Conservation (phyloP, 1,140 invertebrate genomes). For the Elymnias hypermnestra region DNA sequence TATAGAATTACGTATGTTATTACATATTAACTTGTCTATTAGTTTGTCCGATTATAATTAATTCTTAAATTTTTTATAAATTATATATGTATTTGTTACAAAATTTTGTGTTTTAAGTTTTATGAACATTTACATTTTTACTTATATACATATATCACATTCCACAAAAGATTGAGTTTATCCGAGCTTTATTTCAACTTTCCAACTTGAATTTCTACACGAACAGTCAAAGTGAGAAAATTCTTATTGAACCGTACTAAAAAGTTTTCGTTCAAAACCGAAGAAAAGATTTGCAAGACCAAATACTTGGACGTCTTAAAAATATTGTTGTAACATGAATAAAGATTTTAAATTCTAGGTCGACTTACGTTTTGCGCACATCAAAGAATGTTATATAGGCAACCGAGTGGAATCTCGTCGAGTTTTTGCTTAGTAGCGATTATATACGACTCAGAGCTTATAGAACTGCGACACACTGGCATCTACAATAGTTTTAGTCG, state of each 20-base stretch:
- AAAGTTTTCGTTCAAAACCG: not conserved
- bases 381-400: constrained; percentile 31
- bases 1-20: no score
- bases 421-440: constrained; percentile 56
- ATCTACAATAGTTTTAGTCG: no score
- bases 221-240: not conserved
- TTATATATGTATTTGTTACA: no score
- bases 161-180: no score
- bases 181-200: not conserved
- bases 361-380: constrained; percentile 29
- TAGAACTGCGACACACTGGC: constrained; percentile 16
- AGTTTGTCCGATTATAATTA: no score
- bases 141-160: no score
- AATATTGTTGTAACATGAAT: no score
- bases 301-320: not conserved
- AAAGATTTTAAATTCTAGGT: constrained; percentile 13
- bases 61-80: no score
- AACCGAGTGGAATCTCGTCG: constrained; percentile 40
- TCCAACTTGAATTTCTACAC: not conserved
- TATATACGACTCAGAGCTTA: constrained; percentile 36
- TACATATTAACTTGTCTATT: no score
- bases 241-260: not conserved
- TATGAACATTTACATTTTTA: no score
- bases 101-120: no score
- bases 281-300: not conserved